phyloP scores from a whole-genome alignment of 2,888 invertebrate genomes.

The Drosophila siamana region DNA sequence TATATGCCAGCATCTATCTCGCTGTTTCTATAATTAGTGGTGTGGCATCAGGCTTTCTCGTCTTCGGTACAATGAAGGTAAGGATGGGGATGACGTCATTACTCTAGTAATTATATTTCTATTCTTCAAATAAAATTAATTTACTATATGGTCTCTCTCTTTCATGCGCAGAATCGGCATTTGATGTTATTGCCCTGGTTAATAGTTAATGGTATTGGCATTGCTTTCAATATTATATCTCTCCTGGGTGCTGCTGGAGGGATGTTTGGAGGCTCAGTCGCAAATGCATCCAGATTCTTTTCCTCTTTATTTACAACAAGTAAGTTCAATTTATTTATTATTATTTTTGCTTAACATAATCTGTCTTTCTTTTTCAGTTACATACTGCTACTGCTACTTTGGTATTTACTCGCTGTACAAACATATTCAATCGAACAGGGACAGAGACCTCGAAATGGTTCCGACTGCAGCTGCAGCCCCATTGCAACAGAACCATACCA shows the following conservation, averaged over 20 bases:
- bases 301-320: too few relatives aligned
- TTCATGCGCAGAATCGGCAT: not conserved
- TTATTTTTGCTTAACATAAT: too few relatives aligned
- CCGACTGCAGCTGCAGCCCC: not conserved
- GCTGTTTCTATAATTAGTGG: conserved; percentile 67
- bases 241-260: not conserved
- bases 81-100: not conserved
- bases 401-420: not conserved
- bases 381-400: not conserved
- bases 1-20: conserved; percentile 57
- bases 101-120: not conserved
- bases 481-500: not conserved
- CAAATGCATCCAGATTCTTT: too few relatives aligned
- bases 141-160: not conserved
- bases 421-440: not conserved
- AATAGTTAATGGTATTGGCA: not conserved
- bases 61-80: conserved; percentile 82
- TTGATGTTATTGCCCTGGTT: not conserved
- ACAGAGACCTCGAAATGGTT: not conserved
- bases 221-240: not conserved
- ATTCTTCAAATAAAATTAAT: not conserved
- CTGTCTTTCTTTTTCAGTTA: too few relatives aligned
- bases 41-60: conserved; percentile 76
- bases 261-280: too few relatives aligned
- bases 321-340: too few relatives aligned